phyloP scores from a whole-genome alignment of 2,113 vertebrate genomes.

The Cacatua alba region DNA sequence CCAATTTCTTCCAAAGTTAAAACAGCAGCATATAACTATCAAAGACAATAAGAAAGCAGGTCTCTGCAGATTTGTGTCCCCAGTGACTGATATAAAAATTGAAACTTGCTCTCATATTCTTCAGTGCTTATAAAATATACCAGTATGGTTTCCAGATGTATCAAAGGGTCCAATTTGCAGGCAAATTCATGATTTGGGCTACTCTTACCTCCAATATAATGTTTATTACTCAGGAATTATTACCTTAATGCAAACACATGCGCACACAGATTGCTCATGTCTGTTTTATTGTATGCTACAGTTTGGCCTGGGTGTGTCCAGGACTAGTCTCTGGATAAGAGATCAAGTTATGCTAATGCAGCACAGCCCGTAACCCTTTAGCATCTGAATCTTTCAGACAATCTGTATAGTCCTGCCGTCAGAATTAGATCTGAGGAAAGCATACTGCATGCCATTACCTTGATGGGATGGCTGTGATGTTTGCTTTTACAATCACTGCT shows the following conservation, averaged over 20 bases:
- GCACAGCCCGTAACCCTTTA: neutral
- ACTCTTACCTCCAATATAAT: neutral
- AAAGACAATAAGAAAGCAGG: neutral
- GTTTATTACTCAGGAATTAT: neutral
- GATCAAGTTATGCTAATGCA: neutral
- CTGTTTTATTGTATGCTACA: neutral
- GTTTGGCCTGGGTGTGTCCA: neutral
- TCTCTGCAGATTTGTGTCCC: neutral
- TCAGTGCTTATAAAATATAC: neutral
- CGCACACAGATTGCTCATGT: neutral
- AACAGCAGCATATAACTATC: neutral
- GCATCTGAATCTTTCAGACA: neutral
- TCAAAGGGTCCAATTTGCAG: neutral
- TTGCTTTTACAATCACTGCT: neutral
- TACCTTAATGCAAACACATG: neutral
- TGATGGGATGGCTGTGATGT: neutral
- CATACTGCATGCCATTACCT: neutral
- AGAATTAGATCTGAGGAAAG: neutral
- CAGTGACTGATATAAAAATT: neutral
- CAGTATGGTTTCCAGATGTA: neutral
- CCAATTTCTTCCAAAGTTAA: neutral
- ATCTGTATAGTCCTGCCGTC: neutral
- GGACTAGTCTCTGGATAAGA: neutral
- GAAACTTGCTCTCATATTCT: neutral
- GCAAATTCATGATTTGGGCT: neutral